A percentile compares a stretch with the other conserved stretches of the same genome.
Conservation (phyloP, 2,888 invertebrate species). For the Drosophila maculinotata region DNA sequence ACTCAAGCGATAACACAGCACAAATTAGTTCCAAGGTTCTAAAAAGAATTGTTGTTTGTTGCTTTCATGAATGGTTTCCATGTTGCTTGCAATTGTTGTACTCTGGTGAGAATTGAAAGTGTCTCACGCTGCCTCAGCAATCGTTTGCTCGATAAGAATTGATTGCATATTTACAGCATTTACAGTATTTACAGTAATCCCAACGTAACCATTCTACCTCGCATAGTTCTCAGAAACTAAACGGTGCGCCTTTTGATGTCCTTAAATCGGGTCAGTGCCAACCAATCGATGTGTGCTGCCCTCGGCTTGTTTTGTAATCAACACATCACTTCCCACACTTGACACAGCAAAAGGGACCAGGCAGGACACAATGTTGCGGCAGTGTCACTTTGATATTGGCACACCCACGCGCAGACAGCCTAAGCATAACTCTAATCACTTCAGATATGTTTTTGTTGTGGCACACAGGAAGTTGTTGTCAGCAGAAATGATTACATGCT, state of each 20-base stretch:
- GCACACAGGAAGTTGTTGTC: slow-evolving; percentile 75
- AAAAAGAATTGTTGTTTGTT: slow-evolving; percentile 1
- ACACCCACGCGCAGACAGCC: slow-evolving; percentile 56
- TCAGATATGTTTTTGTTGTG: slow-evolving; percentile 50
- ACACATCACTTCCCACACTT: slow-evolving; percentile 78
- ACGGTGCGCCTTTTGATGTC: slow-evolving; percentile 53
- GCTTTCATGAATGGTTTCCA: slow-evolving; percentile 37
- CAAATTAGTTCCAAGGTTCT: slow-evolving; percentile 42
- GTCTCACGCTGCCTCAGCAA: slow-evolving; percentile 48
- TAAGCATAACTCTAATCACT: slow-evolving; percentile 48
- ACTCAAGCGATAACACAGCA: slow-evolving; percentile 34
- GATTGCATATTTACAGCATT: slow-evolving; percentile 76
- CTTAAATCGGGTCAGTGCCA: slow-evolving; percentile 35
- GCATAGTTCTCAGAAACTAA: slow-evolving; percentile 36
- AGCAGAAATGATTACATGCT: slow-evolving; percentile 74
- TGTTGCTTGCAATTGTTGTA: slow-evolving; percentile 37
- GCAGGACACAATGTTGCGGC: slow-evolving; percentile 48
- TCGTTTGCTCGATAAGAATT: slow-evolving; percentile 68
- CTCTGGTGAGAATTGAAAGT: slow-evolving; percentile 51
- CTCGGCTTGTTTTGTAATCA: slow-evolving; percentile 69
- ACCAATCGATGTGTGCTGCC: slow-evolving; percentile 18
- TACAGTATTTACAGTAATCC: slow-evolving; percentile 42
- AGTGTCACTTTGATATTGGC: slow-evolving; percentile 66
- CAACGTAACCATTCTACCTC: slow-evolving; percentile 9
- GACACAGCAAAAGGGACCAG: slow-evolving; percentile 22